Percentiles rank a stretch among this genome's conserved stretches.
Conservation (phyloP, 2,888 invertebrate genomes). For the Thymelicus acteon region DNA sequence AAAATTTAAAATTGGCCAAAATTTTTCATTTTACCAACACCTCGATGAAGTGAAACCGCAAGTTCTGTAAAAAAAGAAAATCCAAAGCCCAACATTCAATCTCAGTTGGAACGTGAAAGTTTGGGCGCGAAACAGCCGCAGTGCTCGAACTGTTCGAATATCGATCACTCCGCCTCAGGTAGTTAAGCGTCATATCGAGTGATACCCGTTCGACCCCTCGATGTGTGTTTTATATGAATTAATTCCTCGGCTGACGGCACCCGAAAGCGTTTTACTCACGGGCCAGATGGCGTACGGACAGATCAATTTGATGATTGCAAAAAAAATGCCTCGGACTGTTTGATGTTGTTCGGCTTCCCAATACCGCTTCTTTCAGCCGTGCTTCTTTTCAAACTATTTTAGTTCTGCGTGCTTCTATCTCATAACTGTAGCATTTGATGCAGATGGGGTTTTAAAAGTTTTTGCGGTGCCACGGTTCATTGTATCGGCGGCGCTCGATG, state of each 20-base stretch:
- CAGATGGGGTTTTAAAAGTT: conserved; percentile 17
- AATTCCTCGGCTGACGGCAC: conserved; percentile 78
- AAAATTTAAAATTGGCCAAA: conserved; percentile 21
- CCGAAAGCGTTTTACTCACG: conserved; percentile 81
- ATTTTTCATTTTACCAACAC: conserved; percentile 31
- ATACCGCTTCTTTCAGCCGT: conserved; percentile 54
- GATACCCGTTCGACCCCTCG: conserved; percentile 42
- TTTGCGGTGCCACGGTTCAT: conserved; percentile 11
- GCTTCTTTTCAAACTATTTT: conserved; percentile 53
- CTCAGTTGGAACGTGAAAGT: conserved; percentile 38
- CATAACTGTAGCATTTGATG: conserved; percentile 31
- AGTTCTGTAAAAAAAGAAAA: conserved; percentile 34
- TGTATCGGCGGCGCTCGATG: background rate
- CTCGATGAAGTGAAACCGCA: conserved; percentile 38
- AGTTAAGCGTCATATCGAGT: conserved; percentile 43
- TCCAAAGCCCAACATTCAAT: conserved; percentile 33
- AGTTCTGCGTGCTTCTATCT: conserved; percentile 47
- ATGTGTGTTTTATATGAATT: conserved; percentile 80
- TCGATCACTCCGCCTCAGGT: conserved; percentile 38
- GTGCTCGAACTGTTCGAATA: conserved; percentile 37
- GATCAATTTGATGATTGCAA: conserved; percentile 85
- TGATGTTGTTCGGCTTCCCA: conserved; percentile 68
- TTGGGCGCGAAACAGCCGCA: conserved; percentile 38
- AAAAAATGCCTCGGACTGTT: conserved; percentile 75
- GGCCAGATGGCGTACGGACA: conserved; percentile 82